Base-by-base conservation (phyloP, 2,113 vertebrate species). In the Circaetus gallicus region DNA sequence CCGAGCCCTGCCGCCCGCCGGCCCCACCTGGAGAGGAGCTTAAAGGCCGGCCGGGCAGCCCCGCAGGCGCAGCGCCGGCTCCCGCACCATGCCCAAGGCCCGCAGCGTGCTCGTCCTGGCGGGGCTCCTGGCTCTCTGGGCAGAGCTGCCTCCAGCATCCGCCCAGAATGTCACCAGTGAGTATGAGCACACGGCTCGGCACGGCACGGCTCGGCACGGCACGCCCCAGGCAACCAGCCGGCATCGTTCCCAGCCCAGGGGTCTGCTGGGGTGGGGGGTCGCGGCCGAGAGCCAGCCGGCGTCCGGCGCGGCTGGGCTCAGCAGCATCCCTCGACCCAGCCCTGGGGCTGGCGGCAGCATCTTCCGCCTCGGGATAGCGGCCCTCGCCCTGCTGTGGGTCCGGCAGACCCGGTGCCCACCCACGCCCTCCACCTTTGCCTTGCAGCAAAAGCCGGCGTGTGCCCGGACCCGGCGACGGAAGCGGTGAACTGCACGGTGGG, bases 131-230 rank as follows among this genome's bases (percentile, higher is more conserved):
- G 77, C 90, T 89, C 92, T 97, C 92, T 89, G 97, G 92, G 89
- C 89, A 87, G 81, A 95, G 92, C 93, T 85, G 82, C 71, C 93
- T 16, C 85, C 95, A 76, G 96, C 92, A 90, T 86, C 97, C 90
- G 40, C 90, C 95, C 96, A 95, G 85, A 96, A 97, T 95, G 92
- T 53, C 92, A 97, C 96, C 84, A 96, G 96, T 97, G 96, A 97
- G 96, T 97, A 96, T 95, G 95, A 97, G 79, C 87, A 77, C 93
- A 62, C 21, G 66, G 74, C 86, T 26, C 24, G 21, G 53, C 79
- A 9, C 17, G 31, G 49, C 76, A 28, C 61, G 0, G 71, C 71
- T 5, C 36, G 56, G 86, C 82, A 12, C 22, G 50, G 29, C 91
- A 8, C 21, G 34, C 76, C 92, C 91, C 10, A 20, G 90, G 85